Base-by-base conservation (phyloP, 2,113 vertebrate genomes). In the Todiramphus saurophagus region DNA sequence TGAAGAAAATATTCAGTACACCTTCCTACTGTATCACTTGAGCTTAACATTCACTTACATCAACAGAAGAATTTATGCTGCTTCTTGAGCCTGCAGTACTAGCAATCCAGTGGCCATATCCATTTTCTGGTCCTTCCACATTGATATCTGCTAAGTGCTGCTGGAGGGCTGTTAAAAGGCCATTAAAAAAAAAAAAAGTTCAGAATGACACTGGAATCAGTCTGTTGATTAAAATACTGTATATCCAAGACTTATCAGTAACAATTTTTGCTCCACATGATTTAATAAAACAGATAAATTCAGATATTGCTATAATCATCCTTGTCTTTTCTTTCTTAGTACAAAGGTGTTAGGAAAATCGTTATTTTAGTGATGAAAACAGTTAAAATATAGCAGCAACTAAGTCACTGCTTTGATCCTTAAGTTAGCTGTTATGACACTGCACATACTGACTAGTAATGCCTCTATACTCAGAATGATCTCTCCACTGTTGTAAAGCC, bases 61-160 rank as follows among this genome's bases (percentile, higher is more conserved):
- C 99, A 68, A 97, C 97, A 75, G 97, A 98, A n/a, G 99, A 99
- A 96, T 93, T 98, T 89, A 99, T 98, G 93, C 98, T 99, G 97
- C 98, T 98, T 97, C 99, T 99, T 86, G 99, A 99, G 77, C 99
- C 99, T 17, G 99, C 99, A 8, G 99, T 99, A 97, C 99, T 99
- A 96, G 99, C 99, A 87, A 99, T 99, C 99, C 99, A 99, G 95
- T 99, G 99, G 39, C 99, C 98, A 69, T 99, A 99, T 18, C 99
- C 99, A 31, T 98, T 99, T 98, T 99, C 99, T 24, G 99, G 98
- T 51, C 99, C 99, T 95, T 99, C 99, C 31, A 99, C 98, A 25
- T 99, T 99, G 94, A 99, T 99, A 96, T 99, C 99, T n/a, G 99
- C 99, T 93, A 99, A 98, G 89, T 99, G 99, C 95, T 99, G 98